phyloP scores from a whole-genome alignment of 1,140 invertebrate species.

The Rhagoletis pomonella region DNA sequence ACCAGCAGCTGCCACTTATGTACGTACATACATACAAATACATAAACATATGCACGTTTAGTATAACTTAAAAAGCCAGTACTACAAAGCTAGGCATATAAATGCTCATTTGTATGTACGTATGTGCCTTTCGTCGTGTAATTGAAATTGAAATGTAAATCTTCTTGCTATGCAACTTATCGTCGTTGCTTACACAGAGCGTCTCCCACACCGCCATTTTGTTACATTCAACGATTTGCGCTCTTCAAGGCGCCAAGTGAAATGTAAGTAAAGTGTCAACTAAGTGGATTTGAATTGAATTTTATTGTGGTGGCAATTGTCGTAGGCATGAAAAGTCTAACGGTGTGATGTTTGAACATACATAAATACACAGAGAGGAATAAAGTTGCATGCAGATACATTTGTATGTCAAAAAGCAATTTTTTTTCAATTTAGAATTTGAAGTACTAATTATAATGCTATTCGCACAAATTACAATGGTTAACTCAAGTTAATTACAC shows the following conservation, averaged over 20 bases:
- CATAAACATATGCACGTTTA: neutral
- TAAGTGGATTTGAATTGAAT: constrained; percentile 51
- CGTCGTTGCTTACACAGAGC: neutral
- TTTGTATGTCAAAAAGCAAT: too few species aligned
- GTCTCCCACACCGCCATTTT: neutral
- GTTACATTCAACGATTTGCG: neutral
- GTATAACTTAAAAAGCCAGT: too few species aligned
- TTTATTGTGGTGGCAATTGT: constrained; percentile 44
- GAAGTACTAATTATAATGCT: too few species aligned
- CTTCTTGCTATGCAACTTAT: constrained; percentile 3
- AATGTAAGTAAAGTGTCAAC: constrained; percentile 49
- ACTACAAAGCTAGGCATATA: neutral
- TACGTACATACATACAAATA: neutral
- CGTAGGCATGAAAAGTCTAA: constrained; percentile 12
- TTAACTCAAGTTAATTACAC: too few species aligned
- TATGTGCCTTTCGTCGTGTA: neutral
- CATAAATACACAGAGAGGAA: constrained; percentile 7
- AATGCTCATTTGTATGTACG: neutral
- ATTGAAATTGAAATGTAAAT: constrained; percentile 51
- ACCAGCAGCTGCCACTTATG: constrained; percentile 21
- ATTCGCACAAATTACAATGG: too few species aligned
- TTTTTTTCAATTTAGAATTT: neutral
- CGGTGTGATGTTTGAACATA: neutral
- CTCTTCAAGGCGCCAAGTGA: constrained; percentile 8
- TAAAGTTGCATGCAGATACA: neutral